Base-by-base conservation (phyloP, 2,888 invertebrate genomes). In the Bombylius discolor region DNA sequence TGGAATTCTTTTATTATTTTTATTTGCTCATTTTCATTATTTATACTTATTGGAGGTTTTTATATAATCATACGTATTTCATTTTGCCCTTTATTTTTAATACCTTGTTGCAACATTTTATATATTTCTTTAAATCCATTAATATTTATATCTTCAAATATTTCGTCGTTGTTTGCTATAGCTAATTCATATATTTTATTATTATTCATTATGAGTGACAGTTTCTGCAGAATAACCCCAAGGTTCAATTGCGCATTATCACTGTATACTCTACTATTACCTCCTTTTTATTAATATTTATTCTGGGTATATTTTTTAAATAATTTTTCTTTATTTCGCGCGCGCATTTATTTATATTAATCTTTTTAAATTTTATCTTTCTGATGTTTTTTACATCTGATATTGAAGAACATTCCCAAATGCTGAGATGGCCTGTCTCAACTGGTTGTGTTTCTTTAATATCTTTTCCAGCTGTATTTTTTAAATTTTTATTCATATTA, bases 401-500 rank as follows among this genome's bases (percentile, higher is more conserved):
- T n/a, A 52, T 46, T 5, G 52, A 52, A 32, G 34, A 6, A 32
- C 52, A 52, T 33, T 52, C 52, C 52, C 52, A 52, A 31, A 45
- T 46, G 31, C 34, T 34, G 34, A 52, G 34, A 45, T 52, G 33
- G 46, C 46, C 46, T 31, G 31, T 47, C 47, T 47, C 47, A 5
- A 9, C 31, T 11, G 47, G 11, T 47, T 4, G n/a, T n/a, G 47
- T 14, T 23, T n/a, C 23, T 47, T 47, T 9, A 23, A 23, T 47
- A 14, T 47, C 45, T 7, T 4, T 14, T 44, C 5, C 13, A 1
- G 5, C n/a, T 4, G 4, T 23, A 1, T 23, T 44, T 51, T 39
- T 12, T 49, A 33, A 33, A 33, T 36, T 8, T 7, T 36, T 36
- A 7, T 36, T 5, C 34, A 8, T 36, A 8, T 36, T 36, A 36